A percentile compares a stretch with the other conserved stretches of the same genome.
phyloP scores from a whole-genome alignment of 2,888 invertebrate genomes.

The Apantesis nais region DNA sequence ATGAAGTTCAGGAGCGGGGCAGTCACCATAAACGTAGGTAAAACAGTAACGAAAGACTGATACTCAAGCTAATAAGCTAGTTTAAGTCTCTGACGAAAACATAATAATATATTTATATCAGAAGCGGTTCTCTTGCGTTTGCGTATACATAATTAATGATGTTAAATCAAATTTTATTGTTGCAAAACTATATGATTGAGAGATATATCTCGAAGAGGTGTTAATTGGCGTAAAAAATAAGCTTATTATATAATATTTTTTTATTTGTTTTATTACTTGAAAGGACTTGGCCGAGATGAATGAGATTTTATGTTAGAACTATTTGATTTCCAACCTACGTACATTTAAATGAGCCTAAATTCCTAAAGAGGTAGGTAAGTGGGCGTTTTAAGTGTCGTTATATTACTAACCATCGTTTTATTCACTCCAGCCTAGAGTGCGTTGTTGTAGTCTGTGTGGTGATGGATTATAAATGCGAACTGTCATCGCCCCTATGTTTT shows the following conservation, averaged over 20 bases:
- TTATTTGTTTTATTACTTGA: not conserved
- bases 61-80: not conserved
- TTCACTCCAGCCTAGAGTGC: too few species aligned
- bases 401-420: too few species aligned
- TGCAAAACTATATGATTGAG: constrained; percentile 28
- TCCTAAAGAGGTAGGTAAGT: too few species aligned
- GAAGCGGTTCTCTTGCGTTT: not conserved
- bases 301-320: not conserved
- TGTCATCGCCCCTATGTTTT: too few species aligned
- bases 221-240: constrained; percentile 25
- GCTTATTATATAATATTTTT: not conserved
- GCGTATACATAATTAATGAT: constrained; percentile 7
- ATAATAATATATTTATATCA: not conserved
- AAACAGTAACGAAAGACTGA: too few species aligned
- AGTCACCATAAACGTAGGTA: too few species aligned
- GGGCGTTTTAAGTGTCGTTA: too few species aligned
- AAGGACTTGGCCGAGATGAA: not conserved
- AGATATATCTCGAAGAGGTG: constrained; percentile 28
- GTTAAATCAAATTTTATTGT: constrained; percentile 13
- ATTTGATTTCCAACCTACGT: not conserved
- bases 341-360: too few species aligned
- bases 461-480: too few species aligned
- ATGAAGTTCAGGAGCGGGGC: too few species aligned
- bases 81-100: not conserved
- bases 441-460: too few species aligned